phyloP scores from a whole-genome alignment of 2,888 invertebrate species.

The Chaitophorus viminalis region DNA sequence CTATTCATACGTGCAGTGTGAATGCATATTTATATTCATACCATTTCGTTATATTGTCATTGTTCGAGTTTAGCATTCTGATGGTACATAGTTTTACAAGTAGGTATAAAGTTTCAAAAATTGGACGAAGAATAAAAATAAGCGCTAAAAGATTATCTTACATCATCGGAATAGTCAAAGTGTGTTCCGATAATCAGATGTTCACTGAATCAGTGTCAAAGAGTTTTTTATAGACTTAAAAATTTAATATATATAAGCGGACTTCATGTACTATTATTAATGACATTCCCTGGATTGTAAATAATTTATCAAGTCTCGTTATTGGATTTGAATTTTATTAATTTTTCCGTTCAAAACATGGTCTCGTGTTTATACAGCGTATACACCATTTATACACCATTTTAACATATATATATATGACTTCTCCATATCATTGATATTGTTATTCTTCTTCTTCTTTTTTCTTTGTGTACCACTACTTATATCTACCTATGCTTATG shows the following conservation, averaged over 20 bases:
- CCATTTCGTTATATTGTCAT: not conserved
- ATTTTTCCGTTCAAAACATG: not conserved
- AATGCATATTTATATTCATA: not conserved
- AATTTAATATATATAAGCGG: no score
- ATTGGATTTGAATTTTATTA: not conserved
- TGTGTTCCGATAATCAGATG: no score
- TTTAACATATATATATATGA: not conserved
- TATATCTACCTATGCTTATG: no score
- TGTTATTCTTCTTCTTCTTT: no score
- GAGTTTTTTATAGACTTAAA: no score
- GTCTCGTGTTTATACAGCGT: not conserved
- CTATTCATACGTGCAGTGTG: not conserved
- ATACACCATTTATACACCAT: not conserved
- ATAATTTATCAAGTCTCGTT: not conserved
- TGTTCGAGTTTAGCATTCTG: not conserved
- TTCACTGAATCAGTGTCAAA: no score
- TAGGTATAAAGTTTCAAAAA: slow-evolving; percentile 3
- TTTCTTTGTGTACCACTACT: no score
- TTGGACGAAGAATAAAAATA: not conserved
- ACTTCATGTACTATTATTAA: not conserved
- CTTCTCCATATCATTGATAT: no score
- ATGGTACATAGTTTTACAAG: not conserved
- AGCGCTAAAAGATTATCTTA: not conserved
- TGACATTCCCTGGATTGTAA: not conserved
- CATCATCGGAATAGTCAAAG: not conserved